Evolutionary conservation across 2,888 invertebrate genomes (phyloP).

Genomic region (Mesopsocus fuscifrons): DNA sequence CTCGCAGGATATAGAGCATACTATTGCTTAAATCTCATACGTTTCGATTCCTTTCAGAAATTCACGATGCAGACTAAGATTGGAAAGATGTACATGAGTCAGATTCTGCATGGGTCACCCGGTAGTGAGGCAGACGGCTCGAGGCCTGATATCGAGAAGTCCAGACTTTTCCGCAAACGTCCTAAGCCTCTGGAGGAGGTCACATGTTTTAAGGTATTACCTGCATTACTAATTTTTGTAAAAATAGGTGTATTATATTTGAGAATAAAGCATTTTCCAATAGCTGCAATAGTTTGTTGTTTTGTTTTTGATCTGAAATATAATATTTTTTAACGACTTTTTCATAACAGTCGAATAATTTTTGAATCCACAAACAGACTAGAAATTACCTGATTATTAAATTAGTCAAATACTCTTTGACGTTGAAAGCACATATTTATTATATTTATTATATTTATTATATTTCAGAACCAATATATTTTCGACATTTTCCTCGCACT

Average conservation of each 20-base stretch:
- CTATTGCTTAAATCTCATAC: too few relatives aligned
- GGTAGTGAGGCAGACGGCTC: background rate
- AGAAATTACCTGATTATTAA: too few relatives aligned
- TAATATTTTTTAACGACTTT: too few relatives aligned
- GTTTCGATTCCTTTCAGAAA: background rate
- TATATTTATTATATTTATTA: too few relatives aligned
- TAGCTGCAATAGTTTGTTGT: background rate
- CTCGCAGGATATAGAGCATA: too few relatives aligned
- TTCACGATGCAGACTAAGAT: slow-evolving; percentile 9
- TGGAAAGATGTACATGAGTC: slow-evolving; percentile 7
- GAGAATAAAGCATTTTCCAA: background rate
- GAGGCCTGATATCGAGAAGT: background rate
- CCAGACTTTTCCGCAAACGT: background rate
- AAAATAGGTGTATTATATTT: background rate
- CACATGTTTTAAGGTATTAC: slow-evolving; percentile 70
- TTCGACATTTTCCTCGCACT: too few relatives aligned
- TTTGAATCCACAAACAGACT: too few relatives aligned
- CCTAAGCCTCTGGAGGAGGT: slow-evolving; percentile 81
- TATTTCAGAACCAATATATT: too few relatives aligned
- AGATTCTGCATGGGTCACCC: background rate
- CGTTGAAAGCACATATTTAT: too few relatives aligned
- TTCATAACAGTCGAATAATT: too few relatives aligned
- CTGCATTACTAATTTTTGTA: background rate
- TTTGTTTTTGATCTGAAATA: too few relatives aligned
- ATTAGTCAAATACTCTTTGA: too few relatives aligned